Evolutionary conservation across 2,888 invertebrate genomes (phyloP), one percentile per base, ranked within the genome.

Genomic region (Xylocampa areola): DNA sequence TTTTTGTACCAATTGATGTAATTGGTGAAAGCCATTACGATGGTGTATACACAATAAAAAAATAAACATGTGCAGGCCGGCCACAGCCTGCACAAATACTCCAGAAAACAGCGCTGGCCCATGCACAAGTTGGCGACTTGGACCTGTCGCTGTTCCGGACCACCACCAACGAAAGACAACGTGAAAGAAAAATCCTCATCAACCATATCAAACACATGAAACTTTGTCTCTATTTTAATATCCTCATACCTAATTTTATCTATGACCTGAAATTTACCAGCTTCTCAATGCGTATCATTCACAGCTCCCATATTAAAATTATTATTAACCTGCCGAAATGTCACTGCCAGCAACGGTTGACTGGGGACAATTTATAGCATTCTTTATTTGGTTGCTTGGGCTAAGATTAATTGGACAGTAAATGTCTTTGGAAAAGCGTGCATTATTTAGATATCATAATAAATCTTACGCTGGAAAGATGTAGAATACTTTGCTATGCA

Each of bases 391-490:
- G 40, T 35, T 49, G 21, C 36, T 36, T 27, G 25, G 27, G 44
- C 50, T 41, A 58, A 74, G 63, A 73, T 74, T 53, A 67, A 73
- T 74, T 52, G 54, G 41, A 53, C 50, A 55, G 40, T 72, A 74
- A 72, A 72, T n/a, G 27, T 60, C 47, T 60, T 44, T 37, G 60
- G 67, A 70, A 60, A 71, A 61, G 13, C 54, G 36, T 43, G 33
- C 44, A 51, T 64, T 66, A 68, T 62, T 52, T 43, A 62, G 57
- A 57, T 54, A 44, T 58, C 40, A 49, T 32, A 54, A 71, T 71
- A 71, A 71, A 71, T 71, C 73, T 44, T 23, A 25, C 13, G 6
- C 32, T 39, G 21, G 60, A 55, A 50, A 43, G 47, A 55, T 50
- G 33, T 58, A 2, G 4, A 53, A 44, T 51, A 16, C 47, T 65